A percentile compares a stretch with the other conserved stretches of the same genome.
Evolutionary conservation across 2,888 invertebrate species (phyloP).

Genomic region (Habroteleia sp.): DNA sequence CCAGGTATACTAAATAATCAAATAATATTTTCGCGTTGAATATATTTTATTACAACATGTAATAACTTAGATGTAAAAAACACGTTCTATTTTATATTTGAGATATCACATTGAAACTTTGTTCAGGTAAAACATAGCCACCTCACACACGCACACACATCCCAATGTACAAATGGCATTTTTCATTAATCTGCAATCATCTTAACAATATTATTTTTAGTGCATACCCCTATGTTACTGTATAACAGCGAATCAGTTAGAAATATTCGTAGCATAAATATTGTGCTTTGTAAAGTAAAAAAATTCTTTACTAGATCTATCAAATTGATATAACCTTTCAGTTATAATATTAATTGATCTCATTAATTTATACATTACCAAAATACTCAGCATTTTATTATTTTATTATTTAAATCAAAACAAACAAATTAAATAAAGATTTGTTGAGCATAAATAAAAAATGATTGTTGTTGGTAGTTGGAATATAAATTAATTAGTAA

Average conservation of each 20-base stretch:
- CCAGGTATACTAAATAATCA: too few species aligned
- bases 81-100: conserved; percentile 71
- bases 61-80: conserved; percentile 73
- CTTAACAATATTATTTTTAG: conserved; percentile 63
- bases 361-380: too few species aligned
- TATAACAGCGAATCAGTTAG: conserved; percentile 33
- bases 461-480: too few species aligned
- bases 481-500: too few species aligned
- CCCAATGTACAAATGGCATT: conserved; percentile 70
- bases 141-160: conserved; percentile 69
- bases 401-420: too few species aligned
- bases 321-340: conserved; percentile 9
- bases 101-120: conserved; percentile 78
- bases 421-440: too few species aligned
- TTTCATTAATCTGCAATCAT: conserved; percentile 57
- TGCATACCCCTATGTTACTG: conserved; percentile 51
- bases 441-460: too few species aligned
- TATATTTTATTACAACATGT: conserved; percentile 73
- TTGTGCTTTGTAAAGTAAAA: conserved; percentile 52
- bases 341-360: not conserved
- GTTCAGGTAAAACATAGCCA: conserved; percentile 75
- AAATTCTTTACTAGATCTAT: conserved; percentile 1
- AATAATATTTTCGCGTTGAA: conserved; percentile 44
- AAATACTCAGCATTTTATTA: too few species aligned
- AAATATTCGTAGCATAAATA: conserved; percentile 39